These are phyloP conservation scores for Trachymyrmex cornetzi DNA, from an alignment of 1,140 invertebrate species.

Conservation along the genomic window DNA sequence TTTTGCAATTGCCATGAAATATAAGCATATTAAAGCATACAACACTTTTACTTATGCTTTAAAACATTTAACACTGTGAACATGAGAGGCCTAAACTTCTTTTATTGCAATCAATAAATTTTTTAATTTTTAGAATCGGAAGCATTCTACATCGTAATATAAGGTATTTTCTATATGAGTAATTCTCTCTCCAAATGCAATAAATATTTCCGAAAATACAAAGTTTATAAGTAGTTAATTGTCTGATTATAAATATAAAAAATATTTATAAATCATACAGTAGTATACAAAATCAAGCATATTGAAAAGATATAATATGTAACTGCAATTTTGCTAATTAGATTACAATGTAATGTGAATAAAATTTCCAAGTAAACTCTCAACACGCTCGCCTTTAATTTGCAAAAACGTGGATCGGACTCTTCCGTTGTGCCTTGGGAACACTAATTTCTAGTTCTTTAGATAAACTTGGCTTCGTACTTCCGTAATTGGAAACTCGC, in stretches of 20 bases:
- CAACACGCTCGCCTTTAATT: constrained; percentile 20
- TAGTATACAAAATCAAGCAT: neutral
- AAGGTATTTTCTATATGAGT: neutral
- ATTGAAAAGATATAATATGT: neutral
- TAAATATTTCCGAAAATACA: neutral
- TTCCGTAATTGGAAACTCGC: constrained; percentile 47
- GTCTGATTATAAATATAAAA: neutral
- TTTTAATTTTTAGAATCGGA: too few relatives aligned
- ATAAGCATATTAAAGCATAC: too few relatives aligned
- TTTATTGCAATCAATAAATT: too few relatives aligned
- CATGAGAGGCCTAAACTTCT: too few relatives aligned
- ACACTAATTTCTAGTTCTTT: constrained; percentile 51
- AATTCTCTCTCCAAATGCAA: neutral
- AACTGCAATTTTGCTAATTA: neutral
- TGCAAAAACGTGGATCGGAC: constrained; percentile 34
- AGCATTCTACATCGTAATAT: too few relatives aligned
- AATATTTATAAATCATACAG: neutral
- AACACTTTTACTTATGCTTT: too few relatives aligned
- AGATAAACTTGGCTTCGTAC: constrained; percentile 44
- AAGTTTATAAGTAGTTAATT: neutral
- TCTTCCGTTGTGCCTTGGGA: neutral
- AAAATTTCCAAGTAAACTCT: constrained; percentile 12
- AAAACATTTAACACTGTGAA: too few relatives aligned
- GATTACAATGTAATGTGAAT: neutral
- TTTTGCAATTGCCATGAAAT: too few relatives aligned